Conservation (phyloP, 2,888 invertebrate species). For the Cephus spinipes region DNA sequence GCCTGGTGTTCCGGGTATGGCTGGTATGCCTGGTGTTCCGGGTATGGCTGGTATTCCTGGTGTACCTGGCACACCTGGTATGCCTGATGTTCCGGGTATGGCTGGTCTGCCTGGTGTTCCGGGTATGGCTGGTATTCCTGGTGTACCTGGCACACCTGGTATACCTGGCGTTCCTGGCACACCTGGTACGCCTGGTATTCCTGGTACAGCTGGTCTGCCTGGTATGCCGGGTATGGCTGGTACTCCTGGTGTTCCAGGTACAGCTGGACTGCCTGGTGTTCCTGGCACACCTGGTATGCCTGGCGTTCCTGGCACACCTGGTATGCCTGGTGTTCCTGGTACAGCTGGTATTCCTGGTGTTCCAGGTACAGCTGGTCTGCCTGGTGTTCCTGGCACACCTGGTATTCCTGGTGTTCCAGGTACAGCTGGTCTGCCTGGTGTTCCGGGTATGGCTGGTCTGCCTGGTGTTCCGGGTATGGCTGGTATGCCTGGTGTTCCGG, state of each 20-base stretch:
- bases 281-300: slow-evolving; percentile 46
- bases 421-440: slow-evolving; percentile 24
- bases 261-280: slow-evolving; percentile 39
- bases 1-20: slow-evolving; percentile 30
- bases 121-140: slow-evolving; percentile 35
- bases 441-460: slow-evolving; percentile 23
- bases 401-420: slow-evolving; percentile 23
- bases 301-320: slow-evolving; percentile 51
- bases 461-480: neutral
- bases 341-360: slow-evolving; percentile 36
- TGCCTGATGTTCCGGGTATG: slow-evolving; percentile 37
- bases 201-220: slow-evolving; percentile 45
- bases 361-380: slow-evolving; percentile 47
- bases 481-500: no score
- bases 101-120: slow-evolving; percentile 54
- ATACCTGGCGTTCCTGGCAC: neutral
- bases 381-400: slow-evolving; percentile 38
- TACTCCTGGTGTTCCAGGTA: slow-evolving; percentile 43
- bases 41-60: slow-evolving; percentile 35
- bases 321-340: slow-evolving; percentile 39
- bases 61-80: slow-evolving; percentile 32
- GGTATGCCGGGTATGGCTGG: slow-evolving; percentile 15
- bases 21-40: slow-evolving; percentile 43
- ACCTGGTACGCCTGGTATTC: slow-evolving; percentile 23
- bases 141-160: slow-evolving; percentile 19